These are phyloP conservation scores for Monochamus saltuarius DNA, from an alignment of 1,140 invertebrate species.

Conservation along the genomic window DNA sequence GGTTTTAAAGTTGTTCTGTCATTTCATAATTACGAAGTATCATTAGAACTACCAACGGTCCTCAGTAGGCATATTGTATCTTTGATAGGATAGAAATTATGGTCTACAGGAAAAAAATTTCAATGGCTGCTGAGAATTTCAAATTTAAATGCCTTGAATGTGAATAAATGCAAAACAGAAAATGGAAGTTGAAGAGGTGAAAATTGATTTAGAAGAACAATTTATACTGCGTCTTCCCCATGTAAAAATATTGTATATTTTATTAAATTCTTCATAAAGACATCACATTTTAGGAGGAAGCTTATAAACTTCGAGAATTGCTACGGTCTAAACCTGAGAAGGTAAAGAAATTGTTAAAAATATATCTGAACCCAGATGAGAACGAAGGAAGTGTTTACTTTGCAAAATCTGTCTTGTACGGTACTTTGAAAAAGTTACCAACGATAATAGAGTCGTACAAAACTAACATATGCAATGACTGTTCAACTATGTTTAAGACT, in stretches of 20 bases:
- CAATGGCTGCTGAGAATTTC: too few relatives aligned
- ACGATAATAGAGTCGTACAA: conserved; percentile 48
- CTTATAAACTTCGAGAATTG: conserved; percentile 30
- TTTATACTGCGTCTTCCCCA: conserved; percentile 44
- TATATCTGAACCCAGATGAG: conserved; percentile 35
- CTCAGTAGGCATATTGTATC: too few relatives aligned
- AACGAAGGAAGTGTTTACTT: conserved; percentile 29
- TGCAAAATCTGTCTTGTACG: conserved; percentile 30
- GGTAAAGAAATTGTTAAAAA: conserved; percentile 39
- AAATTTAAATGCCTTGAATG: too few relatives aligned
- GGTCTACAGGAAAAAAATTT: too few relatives aligned
- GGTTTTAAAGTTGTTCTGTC: too few relatives aligned
- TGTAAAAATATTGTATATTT: conserved; percentile 27
- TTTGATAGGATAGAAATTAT: too few relatives aligned
- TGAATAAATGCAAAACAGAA: too few relatives aligned
- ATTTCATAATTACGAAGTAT: too few relatives aligned
- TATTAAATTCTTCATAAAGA: conserved; percentile 4
- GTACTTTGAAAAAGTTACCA: conserved; percentile 41
- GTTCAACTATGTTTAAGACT: conserved; percentile 40
- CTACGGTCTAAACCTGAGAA: conserved; percentile 41
- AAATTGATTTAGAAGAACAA: conserved; percentile 33
- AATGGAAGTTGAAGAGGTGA: too few relatives aligned
- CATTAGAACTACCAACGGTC: too few relatives aligned
- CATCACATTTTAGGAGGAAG: conserved; percentile 33
- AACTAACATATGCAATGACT: conserved; percentile 36